Evolutionary conservation across 2,113 vertebrate genomes (phyloP).

Genomic region (Agapornis roseicollis): DNA sequence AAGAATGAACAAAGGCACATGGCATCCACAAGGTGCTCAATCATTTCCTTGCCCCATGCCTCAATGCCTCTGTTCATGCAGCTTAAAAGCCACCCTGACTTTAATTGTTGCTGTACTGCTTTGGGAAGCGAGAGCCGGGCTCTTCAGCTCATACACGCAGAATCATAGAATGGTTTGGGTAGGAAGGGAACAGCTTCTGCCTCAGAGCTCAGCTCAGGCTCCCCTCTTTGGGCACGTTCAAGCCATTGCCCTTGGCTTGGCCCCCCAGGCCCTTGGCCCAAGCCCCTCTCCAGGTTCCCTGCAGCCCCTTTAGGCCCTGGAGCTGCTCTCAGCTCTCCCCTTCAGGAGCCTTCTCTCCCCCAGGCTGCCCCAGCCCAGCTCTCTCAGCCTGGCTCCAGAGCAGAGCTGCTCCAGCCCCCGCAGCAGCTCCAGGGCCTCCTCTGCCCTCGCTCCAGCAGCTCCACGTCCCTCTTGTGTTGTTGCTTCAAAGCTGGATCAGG

Average conservation of each 20-base stretch:
- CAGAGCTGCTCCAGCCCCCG: background rate
- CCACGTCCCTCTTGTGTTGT: background rate
- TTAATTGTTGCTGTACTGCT: background rate
- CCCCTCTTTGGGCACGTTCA: background rate
- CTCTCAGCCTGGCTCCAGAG: too few relatives aligned
- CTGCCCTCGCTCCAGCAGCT: fast-evolving
- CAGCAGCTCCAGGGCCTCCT: fast-evolving
- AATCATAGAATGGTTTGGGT: background rate
- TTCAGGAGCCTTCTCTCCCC: too few relatives aligned
- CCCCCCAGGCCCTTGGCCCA: background rate
- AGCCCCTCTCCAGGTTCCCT: background rate
- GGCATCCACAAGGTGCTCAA: background rate
- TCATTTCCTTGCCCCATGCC: background rate
- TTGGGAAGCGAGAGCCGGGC: background rate
- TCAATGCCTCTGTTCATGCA: background rate
- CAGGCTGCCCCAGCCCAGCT: too few relatives aligned
- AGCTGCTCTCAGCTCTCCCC: too few relatives aligned
- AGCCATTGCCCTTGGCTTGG: background rate
- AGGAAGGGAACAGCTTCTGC: background rate
- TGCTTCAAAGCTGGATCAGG: background rate
- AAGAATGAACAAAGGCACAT: background rate
- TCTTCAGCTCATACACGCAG: background rate
- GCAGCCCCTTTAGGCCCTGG: too few relatives aligned
- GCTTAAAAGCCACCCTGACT: background rate
- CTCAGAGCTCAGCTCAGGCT: background rate